A percentile compares a stretch with the other conserved stretches of the same genome.
phyloP scores from a whole-genome alignment of 2,888 invertebrate species.

The Girardia tigrina region DNA sequence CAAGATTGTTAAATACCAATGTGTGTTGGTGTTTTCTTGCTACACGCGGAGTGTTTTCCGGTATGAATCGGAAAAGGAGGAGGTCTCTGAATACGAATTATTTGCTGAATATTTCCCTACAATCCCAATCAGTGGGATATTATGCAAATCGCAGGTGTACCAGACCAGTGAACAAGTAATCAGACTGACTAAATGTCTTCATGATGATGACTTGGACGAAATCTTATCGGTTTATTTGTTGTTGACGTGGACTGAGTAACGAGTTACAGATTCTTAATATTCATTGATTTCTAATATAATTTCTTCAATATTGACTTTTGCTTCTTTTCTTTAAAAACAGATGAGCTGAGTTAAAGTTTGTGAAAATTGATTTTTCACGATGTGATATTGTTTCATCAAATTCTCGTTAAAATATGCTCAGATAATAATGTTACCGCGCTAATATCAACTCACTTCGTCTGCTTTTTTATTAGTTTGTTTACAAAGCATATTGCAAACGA shows the following conservation, averaged over 20 bases:
- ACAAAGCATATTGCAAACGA: no score
- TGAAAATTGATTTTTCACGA: no score
- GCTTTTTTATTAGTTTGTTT: no score
- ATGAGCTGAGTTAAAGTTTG: no score
- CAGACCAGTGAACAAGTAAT: neutral
- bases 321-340: no score
- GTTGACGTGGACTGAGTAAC: neutral
- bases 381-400: no score
- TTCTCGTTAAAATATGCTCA: no score
- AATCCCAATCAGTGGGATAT: neutral
- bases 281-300: neutral
- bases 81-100: neutral
- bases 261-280: neutral
- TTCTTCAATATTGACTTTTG: no score
- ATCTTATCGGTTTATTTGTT: neutral
- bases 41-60: neutral
- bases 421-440: no score
- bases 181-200: neutral
- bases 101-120: constrained; percentile 1
- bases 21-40: neutral
- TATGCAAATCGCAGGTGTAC: neutral
- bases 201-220: neutral
- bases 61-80: neutral
- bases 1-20: neutral
- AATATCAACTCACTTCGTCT: no score